Percentiles rank a stretch among this genome's conserved stretches.
Conservation (phyloP, 1,140 invertebrate genomes). For the Drosophila ambigua region DNA sequence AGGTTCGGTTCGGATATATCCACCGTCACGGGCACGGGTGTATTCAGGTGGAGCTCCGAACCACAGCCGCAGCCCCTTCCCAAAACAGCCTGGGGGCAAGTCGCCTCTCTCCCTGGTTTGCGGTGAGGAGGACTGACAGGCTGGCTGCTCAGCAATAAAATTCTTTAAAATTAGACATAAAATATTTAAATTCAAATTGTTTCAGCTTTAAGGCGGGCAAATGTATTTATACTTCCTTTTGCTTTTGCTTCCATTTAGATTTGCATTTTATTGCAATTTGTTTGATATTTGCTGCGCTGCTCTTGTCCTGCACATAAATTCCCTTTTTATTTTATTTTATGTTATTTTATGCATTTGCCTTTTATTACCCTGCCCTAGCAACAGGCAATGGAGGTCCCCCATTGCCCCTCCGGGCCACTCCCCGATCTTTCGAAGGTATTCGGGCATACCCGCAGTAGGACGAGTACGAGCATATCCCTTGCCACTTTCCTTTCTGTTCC, state of each 20-base stretch:
- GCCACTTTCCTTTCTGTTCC: constrained; percentile 25
- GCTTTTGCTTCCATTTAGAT: constrained; percentile 55
- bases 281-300: constrained; percentile 61
- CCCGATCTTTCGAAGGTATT: constrained; percentile 25
- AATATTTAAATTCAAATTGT: constrained; percentile 71
- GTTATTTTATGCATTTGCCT: constrained; percentile 80
- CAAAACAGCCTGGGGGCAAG: constrained; percentile 41
- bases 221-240: constrained; percentile 39
- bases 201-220: constrained; percentile 58
- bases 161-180: constrained; percentile 67
- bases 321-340: constrained; percentile 78
- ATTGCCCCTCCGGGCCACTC: not conserved
- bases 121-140: constrained; percentile 10
- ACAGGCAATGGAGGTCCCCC: constrained; percentile 37
- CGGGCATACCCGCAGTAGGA: not conserved
- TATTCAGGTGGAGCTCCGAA: not conserved
- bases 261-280: constrained; percentile 81
- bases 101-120: constrained; percentile 23
- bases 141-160: constrained; percentile 26
- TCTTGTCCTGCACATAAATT: constrained; percentile 62
- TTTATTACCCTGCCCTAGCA: constrained; percentile 66
- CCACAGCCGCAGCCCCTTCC: not conserved
- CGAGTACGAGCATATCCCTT: too few relatives aligned
- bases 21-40: too few relatives aligned
- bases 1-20: constrained; percentile 14